Evolutionary conservation across 1,140 invertebrate species (phyloP), one percentile per base, ranked within the genome.

Genomic region (Trichonephila clavipes): DNA sequence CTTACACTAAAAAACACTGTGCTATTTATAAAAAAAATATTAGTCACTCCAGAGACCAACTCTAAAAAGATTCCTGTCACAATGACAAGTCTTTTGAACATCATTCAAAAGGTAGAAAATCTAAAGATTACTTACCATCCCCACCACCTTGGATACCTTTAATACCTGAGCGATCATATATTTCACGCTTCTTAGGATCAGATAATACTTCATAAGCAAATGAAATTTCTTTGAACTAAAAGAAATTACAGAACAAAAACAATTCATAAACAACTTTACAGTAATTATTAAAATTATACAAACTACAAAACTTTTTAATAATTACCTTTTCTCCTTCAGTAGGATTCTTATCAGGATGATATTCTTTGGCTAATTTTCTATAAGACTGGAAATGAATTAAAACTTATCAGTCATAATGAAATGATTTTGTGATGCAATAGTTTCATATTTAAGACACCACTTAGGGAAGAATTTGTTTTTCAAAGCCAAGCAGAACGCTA

Each of bases 271-370:
- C 8, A 66, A 66, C 7, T 12, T 66, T 1, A 24, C 7, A n/a
- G 21, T 10, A 21, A n/a, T 5, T 66, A 40, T 66, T 24, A n/a
- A 24, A 24, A 66, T 66, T 66, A 64, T 21, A 24, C 6, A 66
- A 66, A 7, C 21, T 6, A n/a, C 7, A 24, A 3, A 51, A 10
- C 7, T 10, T 12, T 51, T 10, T 10, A 51, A 66, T 86, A 72
- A 34, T 40, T 44, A 94, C 94, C 82, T 93, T 94, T 87, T 94
- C 94, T 88, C 81, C 98, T 92, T 97, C 97, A 94, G 97, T 97
- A 40, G 97, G 97, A 96, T 98, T 98, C 95, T 98, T 98, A 95
- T 98, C 98, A 34, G 98, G 98, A 96, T 98, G 98, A 95, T 97
- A 98, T 96, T 98, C 97, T 96, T 98, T 98, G 8, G 98, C 98